Evolutionary conservation across 2,113 vertebrate species (phyloP), one percentile per base, ranked within the genome.

Genomic region (Eulemur macaco): DNA sequence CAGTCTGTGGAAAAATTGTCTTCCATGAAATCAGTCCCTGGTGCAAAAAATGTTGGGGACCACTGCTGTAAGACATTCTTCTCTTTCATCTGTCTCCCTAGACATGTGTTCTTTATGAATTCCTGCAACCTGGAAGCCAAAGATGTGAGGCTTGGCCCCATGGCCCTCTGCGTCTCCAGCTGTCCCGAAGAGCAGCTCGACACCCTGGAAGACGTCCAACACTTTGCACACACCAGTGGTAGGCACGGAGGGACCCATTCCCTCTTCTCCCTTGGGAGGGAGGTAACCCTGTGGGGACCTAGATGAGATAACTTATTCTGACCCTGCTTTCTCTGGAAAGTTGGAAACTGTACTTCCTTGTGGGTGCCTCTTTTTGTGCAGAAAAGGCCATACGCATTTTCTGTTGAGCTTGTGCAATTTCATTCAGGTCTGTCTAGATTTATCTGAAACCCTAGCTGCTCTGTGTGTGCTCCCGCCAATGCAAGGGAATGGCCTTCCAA

Each of bases 91-190:
- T n/a, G 0, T 95, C 78, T 97, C 96, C 90, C 95, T 96, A 99
- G 99, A 95, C 98, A 98, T 8, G 98, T 99, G 45, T 99, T 99
- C 98, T 98, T 99, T 97, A 96, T 99, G 98, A 98, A 99, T 96
- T 97, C 98, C 74, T 99, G 99, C 93, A 94, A 95, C 74, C 90
- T 98, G 96, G 98, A 98, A 86, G 95, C 89, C 50, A 94, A 93
- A 84, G 98, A 97, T 29, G 42, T 78, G 69, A 91, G 91, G 96
- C 96, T 97, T 15, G 83, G 89, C 95, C 98, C 98, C 89, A 77
- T 97, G 50, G 96, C 98, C 91, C 97, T 99, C 94, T 99, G 99
- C 0, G 98, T 99, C 37, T 98, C 99, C 96, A 97, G 97, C 82
- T 99, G 99, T 97, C 99, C 99, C 4, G 98, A 98, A 89, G 98